Conservation (phyloP, 2,113 vertebrate species). For the Calypte anna region DNA sequence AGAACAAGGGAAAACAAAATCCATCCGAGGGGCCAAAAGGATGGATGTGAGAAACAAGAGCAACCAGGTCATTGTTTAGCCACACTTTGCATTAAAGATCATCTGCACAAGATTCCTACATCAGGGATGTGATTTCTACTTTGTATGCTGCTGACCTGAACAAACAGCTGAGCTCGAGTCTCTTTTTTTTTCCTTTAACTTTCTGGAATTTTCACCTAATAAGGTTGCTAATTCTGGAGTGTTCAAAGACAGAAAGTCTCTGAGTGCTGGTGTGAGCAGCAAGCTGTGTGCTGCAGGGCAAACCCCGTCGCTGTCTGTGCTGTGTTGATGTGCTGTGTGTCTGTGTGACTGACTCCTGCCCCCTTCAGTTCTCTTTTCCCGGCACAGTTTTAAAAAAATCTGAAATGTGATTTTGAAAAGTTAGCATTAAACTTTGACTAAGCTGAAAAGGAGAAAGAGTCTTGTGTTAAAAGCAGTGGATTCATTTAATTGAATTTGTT, state of each 20-base stretch:
- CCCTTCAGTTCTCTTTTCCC: neutral
- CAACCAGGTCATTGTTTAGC: constrained; percentile 1
- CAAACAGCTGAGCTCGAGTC: neutral
- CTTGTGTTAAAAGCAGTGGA: neutral
- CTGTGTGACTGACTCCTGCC: constrained; percentile 32
- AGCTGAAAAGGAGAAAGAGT: neutral
- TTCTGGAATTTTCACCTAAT: neutral
- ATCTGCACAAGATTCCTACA: neutral
- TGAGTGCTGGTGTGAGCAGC: neutral
- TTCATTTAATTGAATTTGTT: neutral
- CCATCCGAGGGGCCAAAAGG: neutral
- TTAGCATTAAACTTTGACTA: neutral
- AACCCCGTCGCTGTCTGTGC: fast-evolving
- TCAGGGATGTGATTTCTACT: neutral
- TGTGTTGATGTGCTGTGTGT: neutral
- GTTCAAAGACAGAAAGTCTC: neutral
- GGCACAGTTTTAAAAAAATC: neutral
- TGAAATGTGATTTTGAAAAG: neutral
- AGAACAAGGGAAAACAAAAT: neutral
- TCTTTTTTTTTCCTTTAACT: constrained; percentile 11
- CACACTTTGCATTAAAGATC: neutral
- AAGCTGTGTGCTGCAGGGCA: neutral
- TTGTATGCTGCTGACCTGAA: constrained; percentile 33
- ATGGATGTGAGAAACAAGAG: neutral
- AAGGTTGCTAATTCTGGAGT: neutral